Base-by-base conservation (phyloP, 2,888 invertebrate species). In the Dromius quadrimaculatus region DNA sequence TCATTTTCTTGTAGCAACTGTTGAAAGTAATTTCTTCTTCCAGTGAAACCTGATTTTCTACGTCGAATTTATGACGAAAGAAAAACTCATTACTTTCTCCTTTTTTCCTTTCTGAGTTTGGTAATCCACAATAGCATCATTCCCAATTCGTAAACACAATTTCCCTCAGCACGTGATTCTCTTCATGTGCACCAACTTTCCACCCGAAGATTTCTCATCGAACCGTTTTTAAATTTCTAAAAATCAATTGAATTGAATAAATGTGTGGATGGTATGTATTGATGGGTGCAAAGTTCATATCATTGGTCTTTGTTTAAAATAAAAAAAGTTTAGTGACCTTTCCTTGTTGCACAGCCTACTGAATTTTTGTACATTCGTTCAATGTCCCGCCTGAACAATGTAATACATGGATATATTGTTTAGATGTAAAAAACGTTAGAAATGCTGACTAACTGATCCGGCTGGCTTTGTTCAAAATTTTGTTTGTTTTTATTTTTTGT, bases 361-460 rank as follows among this genome's bases (percentile, higher is more conserved):
- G 64, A 34, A 50, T 64, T 64, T 64, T 64, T 64, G 50, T 47
- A 34, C 34, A 64, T 64, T 63, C 63, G 63, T 63, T 64, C 50
- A 64, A 64, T 32, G 64, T 47, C 36, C 64, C 47, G 50, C 28
- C 34, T 34, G 64, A 64, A 64, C 64, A 64, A 64, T 64, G 64
- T 64, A 64, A 47, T 34, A 50, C 34, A 47, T 47, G 64, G 64
- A 34, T 32, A 64, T 64, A 64, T 64, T 64, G 64, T 64, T 64
- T 47, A 64, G 50, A 47, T 34, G 64, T 47, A 64, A 64, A 64
- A 64, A 47, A 64, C 41, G 50, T 64, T 64, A 64, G 64, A 64
- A 64, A 17, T 20, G 64, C 64, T 64, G 64, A 64, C 64, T 64
- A 64, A 64, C 64, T 64, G 64, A 64, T 64, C 64, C 64, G 64